A percentile compares a stretch with the other conserved stretches of the same genome.
Conservation (phyloP, 2,888 invertebrate species). For the Oscheius sp. region DNA sequence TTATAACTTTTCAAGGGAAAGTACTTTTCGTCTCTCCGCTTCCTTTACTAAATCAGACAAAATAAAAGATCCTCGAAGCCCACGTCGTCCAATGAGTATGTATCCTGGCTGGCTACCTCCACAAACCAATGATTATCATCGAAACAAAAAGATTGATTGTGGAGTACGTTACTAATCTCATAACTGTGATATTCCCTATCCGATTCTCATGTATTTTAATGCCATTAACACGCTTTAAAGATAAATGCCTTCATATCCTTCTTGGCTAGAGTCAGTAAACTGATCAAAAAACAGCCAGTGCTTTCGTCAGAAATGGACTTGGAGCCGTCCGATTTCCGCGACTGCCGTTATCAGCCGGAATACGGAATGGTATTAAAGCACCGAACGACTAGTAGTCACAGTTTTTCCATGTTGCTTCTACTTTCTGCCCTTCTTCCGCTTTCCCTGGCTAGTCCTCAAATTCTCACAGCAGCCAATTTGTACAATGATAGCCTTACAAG, state of each 20-base stretch:
- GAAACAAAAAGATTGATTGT: no score
- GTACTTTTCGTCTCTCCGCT: slow-evolving; percentile 37
- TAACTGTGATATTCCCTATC: no score
- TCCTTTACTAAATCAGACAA: no score
- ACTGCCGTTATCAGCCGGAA: slow-evolving; percentile 18
- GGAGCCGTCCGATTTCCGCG: slow-evolving; percentile 2
- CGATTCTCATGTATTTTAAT: no score
- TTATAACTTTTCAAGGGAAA: slow-evolving; percentile 35
- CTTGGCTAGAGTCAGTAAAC: neutral
- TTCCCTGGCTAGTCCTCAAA: neutral
- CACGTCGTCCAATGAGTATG: slow-evolving; percentile 22
- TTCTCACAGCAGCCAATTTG: neutral
- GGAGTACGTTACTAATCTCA: no score
- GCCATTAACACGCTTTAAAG: no score
- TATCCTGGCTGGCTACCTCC: slow-evolving; percentile 13
- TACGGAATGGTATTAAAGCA: neutral
- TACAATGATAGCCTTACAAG: slow-evolving; percentile 6
- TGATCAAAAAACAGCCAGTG: slow-evolving; percentile 2
- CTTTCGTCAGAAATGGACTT: slow-evolving; percentile 1
- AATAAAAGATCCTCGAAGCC: neutral
- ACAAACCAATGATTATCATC: no score
- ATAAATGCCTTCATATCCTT: no score
- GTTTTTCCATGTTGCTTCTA: neutral
- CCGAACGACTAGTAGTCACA: no score
- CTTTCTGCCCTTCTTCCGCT: neutral